Conservation (phyloP, 2,797 vertebrate species). For the Epinephelus malabaricus region DNA sequence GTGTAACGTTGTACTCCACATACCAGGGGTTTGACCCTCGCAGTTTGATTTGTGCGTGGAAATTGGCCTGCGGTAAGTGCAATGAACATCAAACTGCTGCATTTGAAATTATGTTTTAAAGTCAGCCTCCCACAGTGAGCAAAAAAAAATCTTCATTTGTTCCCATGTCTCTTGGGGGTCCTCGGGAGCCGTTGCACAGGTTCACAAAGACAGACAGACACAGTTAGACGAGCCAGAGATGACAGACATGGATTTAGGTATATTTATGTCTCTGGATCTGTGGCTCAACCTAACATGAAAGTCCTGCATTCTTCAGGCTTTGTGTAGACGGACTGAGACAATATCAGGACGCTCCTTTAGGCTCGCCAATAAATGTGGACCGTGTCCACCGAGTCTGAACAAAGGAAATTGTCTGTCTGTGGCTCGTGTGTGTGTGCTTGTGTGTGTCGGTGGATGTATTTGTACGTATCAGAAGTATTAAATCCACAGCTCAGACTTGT, state of each 20-base stretch:
- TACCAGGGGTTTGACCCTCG: not conserved
- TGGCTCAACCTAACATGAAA: conserved; percentile 23
- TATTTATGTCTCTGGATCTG: conserved; percentile 34
- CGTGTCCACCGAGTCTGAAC: conserved; percentile 9
- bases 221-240: not conserved
- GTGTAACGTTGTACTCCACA: not conserved
- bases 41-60: not conserved
- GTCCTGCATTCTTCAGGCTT: conserved; percentile 57
- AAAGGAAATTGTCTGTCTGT: conserved; percentile 71
- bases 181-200: not conserved
- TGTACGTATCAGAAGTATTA: not conserved
- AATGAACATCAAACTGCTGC: not conserved
- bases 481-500: not conserved
- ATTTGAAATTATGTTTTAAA: not conserved
- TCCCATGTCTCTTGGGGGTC: conserved; percentile 28
- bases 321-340: conserved; percentile 15
- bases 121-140: conserved; percentile 2
- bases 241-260: conserved; percentile 41
- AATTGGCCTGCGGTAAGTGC: not conserved
- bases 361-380: conserved; percentile 34
- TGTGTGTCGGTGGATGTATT: conserved; percentile 7
- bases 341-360: conserved; percentile 24
- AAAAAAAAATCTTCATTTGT: not conserved
- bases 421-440: not conserved
- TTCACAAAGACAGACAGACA: conserved; percentile 21